Evolutionary conservation across 2,888 invertebrate species (phyloP).

Genomic region (Mongoloraphidia duomilia): DNA sequence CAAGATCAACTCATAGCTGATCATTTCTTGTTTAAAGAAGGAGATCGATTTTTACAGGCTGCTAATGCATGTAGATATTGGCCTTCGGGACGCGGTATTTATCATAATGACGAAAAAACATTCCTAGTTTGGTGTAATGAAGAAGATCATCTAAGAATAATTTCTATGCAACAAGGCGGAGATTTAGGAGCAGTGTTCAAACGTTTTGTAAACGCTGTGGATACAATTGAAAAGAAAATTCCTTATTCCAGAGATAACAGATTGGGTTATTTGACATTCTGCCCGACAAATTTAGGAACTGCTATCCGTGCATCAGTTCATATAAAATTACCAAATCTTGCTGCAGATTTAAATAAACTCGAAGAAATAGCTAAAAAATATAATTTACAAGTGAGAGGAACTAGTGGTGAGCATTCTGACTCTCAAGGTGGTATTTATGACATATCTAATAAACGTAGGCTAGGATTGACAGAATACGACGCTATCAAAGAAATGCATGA

Average conservation of each 20-base stretch:
- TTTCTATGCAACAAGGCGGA: constrained; percentile 94
- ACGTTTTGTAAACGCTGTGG: constrained; percentile 35
- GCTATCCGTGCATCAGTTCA: constrained; percentile 57
- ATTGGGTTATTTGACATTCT: constrained; percentile 55
- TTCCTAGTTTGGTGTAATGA: constrained; percentile 97
- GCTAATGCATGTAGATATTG: constrained; percentile 91
- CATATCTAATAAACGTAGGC: constrained; percentile 48
- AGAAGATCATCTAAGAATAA: constrained; percentile 92
- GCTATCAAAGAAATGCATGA: constrained; percentile 49
- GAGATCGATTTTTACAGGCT: constrained; percentile 73
- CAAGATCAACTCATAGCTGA: constrained; percentile 93
- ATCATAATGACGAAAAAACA: constrained; percentile 86
- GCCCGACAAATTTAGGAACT: constrained; percentile 60
- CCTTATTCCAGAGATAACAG: constrained; percentile 42
- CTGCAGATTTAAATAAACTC: constrained; percentile 33
- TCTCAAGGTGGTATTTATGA: constrained; percentile 46
- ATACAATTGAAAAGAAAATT: constrained; percentile 34
- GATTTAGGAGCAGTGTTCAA: constrained; percentile 64
- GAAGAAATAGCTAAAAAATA: constrained; percentile 41
- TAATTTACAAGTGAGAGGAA: constrained; percentile 43
- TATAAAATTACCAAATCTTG: constrained; percentile 46
- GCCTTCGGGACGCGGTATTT: constrained; percentile 89
- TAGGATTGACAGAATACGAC: constrained; percentile 48
- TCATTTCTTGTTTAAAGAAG: constrained; percentile 95
- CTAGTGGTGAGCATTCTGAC: constrained; percentile 46